Evolutionary conservation across 2,113 vertebrate genomes (phyloP).

Genomic region (Xiphophorus couchianus): DNA sequence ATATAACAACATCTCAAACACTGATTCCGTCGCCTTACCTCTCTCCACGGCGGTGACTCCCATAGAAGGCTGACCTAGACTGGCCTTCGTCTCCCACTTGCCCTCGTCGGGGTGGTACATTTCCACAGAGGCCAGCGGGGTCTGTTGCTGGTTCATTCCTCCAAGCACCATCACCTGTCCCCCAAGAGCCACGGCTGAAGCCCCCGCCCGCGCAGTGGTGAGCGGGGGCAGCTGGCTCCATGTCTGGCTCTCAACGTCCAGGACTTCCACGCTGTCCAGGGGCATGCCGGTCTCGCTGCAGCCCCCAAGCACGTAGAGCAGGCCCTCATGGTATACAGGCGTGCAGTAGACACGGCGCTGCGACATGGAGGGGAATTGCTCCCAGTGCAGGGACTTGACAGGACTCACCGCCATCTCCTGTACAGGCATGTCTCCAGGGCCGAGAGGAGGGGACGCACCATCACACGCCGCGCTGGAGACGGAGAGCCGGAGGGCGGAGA

Average conservation of each 20-base stretch:
- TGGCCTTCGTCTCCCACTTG: conserved; percentile 90
- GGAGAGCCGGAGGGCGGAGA: conserved; percentile 15
- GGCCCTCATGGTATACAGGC: conserved; percentile 85
- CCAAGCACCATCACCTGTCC: conserved; percentile 90
- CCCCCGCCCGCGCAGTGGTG: conserved; percentile 88
- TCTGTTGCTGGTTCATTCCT: conserved; percentile 91
- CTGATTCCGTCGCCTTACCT: conserved; percentile 82
- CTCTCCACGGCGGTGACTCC: conserved; percentile 90
- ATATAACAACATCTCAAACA: neutral
- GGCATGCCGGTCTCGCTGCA: conserved; percentile 88
- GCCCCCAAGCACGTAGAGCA: conserved; percentile 92
- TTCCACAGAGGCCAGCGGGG: conserved; percentile 91
- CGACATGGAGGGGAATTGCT: conserved; percentile 90
- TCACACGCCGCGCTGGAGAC: conserved; percentile 43
- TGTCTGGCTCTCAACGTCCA: conserved; percentile 87
- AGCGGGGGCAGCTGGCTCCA: conserved; percentile 88
- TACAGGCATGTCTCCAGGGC: conserved; percentile 79
- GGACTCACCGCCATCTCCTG: conserved; percentile 85
- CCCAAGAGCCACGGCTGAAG: conserved; percentile 85
- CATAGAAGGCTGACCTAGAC: conserved; percentile 93
- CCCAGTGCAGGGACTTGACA: conserved; percentile 87
- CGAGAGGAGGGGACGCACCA: conserved; percentile 62
- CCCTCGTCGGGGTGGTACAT: conserved; percentile 92
- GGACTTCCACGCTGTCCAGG: conserved; percentile 85
- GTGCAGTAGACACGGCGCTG: conserved; percentile 92